Base-by-base conservation (phyloP, 1,140 invertebrate species). In the Eumaeus atala region DNA sequence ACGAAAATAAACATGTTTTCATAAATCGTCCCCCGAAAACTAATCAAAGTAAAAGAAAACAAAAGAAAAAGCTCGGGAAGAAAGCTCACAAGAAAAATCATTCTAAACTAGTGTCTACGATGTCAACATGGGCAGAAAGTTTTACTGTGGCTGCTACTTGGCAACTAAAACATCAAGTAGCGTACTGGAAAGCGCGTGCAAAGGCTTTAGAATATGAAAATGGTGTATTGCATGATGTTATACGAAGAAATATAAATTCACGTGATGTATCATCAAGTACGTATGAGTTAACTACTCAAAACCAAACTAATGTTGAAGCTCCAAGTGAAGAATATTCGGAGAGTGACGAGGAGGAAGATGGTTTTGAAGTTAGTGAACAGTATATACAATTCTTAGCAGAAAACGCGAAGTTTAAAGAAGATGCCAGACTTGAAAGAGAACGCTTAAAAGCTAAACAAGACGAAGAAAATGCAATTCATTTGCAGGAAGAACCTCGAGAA, bases 101-200 rank as follows among this genome's bases (percentile, higher is more conserved):
- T 18, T 28, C 14, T 11, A 66, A 62, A 47, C 55, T 77, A 34
- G 57, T 59, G 1, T 55, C 54, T 14, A 70, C 77, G 6, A 84
- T 85, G 76, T 77, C 81, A 42, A 53, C 69, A 54, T 86, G 77
- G 78, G 77, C 78, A 34, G 70, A 86, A 53, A 72, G 68, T 16
- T 85, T 74, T 38, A 72, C 74, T 10, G 51, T 62, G 1, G 80
- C 78, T 40, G 62, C 77, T 5, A 82, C 80, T 49, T 87, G 89
- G 90, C 89, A 90, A 57, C 64, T 88, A 54, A 87, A 89, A 58
- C 87, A 90, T 63, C 83, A 91, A 72, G 49, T 92, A 10, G 89
- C 89, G 1, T 92, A 91, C 80, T 93, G 92, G 92, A 92, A 89
- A 76, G 90, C 92, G 0, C 86, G 89, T 56, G 92, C 92, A 10